These are phyloP conservation scores for Etia nguti DNA, from an alignment of 2,113 vertebrate genomes.

Conservation along the genomic window DNA sequence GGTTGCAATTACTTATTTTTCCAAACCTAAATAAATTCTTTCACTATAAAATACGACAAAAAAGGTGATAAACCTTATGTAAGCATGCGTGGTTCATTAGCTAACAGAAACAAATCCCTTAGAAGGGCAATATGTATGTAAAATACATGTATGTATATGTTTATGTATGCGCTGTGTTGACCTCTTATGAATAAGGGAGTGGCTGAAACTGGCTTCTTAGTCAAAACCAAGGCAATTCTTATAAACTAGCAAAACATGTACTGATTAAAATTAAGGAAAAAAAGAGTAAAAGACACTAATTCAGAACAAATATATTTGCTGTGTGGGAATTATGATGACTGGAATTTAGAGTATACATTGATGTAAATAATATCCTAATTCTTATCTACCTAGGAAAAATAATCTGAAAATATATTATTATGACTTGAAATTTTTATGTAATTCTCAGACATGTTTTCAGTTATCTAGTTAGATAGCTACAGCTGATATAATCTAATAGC, in stretches of 20 bases:
- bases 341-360: background rate
- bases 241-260: background rate
- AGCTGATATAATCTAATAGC: background rate
- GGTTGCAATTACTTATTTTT: background rate
- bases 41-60: background rate
- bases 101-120: background rate
- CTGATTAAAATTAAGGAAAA: background rate
- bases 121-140: background rate
- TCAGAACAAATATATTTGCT: background rate
- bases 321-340: background rate
- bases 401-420: background rate
- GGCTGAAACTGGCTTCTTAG: background rate
- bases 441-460: background rate
- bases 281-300: background rate
- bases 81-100: background rate
- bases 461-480: background rate
- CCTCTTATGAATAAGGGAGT: background rate
- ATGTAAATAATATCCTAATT: background rate
- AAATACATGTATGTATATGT: background rate
- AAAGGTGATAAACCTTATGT: background rate
- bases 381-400: background rate
- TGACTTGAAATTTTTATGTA: rapidly evolving
- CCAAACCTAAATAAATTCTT: background rate
- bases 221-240: background rate
- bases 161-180: background rate